Evolutionary conservation across 2,797 vertebrate species (phyloP).

Genomic region (Dendrocincla fuliginosa): DNA sequence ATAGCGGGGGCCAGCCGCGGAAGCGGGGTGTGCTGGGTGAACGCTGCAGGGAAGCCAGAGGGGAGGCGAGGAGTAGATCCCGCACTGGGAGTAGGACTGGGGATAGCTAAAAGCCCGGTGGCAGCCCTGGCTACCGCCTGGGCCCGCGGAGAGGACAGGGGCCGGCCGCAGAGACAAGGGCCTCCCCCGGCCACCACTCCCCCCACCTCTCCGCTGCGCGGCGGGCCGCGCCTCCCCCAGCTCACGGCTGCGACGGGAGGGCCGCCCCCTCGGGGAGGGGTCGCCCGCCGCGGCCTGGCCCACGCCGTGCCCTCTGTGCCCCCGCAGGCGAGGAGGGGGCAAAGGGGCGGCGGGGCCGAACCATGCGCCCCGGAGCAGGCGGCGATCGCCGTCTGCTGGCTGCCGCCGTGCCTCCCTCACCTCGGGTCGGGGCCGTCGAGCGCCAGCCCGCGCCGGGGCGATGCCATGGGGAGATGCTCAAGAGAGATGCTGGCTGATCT

Average conservation of each 20-base stretch:
- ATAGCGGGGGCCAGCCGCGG: accelerated
- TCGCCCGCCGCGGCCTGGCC: background rate
- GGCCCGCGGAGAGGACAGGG: background rate
- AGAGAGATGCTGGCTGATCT: background rate
- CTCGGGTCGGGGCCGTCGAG: background rate
- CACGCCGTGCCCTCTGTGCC: background rate
- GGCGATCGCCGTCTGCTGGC: slow-evolving; percentile 92
- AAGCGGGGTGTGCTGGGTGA: background rate
- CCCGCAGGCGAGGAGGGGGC: background rate
- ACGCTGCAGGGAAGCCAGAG: background rate
- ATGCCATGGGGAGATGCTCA: background rate
- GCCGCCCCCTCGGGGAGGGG: background rate
- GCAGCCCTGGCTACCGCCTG: too few relatives aligned
- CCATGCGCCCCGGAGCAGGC: slow-evolving; percentile 14
- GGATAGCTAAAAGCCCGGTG: background rate
- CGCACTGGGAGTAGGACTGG: background rate
- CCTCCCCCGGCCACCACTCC: background rate
- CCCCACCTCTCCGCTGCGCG: too few relatives aligned
- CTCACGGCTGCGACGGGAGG: background rate
- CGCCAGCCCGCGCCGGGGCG: background rate
- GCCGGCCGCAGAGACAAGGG: background rate
- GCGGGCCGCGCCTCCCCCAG: background rate
- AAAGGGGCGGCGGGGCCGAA: background rate
- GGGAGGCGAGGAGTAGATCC: background rate
- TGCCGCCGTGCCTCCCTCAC: background rate